Conservation (phyloP, 2,888 invertebrate genomes). For the Tetranychus truncatus region DNA sequence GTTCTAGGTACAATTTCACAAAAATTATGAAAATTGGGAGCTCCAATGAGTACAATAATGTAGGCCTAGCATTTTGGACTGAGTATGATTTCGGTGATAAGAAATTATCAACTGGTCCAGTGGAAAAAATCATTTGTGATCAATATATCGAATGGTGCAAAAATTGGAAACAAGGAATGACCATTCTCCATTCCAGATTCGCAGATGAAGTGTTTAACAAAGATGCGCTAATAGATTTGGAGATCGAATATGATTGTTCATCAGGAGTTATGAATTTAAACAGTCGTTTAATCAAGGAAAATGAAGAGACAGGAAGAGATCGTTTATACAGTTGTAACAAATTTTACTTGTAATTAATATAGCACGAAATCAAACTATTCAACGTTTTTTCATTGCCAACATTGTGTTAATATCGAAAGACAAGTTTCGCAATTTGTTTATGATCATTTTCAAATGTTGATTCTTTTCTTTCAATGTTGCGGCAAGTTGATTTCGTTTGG, state of each 20-base stretch:
- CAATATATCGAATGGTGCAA: constrained; percentile 12
- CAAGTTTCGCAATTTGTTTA: neutral
- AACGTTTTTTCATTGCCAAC: neutral
- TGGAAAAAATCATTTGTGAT: constrained; percentile 10
- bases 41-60: neutral
- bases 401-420: neutral
- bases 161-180: constrained; percentile 9
- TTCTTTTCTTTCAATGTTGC: neutral
- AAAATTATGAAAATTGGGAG: neutral
- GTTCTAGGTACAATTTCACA: neutral
- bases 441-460: neutral
- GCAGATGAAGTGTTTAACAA: too few relatives aligned
- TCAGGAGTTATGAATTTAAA: too few relatives aligned
- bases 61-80: constrained; percentile 16
- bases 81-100: constrained; percentile 13
- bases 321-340: too few relatives aligned
- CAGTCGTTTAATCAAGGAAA: too few relatives aligned
- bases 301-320: too few relatives aligned
- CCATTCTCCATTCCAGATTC: neutral
- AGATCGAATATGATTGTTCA: too few relatives aligned
- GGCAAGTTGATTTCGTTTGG: neutral
- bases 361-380: too few relatives aligned
- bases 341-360: too few relatives aligned
- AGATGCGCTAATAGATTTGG: too few relatives aligned
- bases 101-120: constrained; percentile 11